Conservation (phyloP, 1,140 invertebrate genomes). For the Triops longicaudatus region DNA sequence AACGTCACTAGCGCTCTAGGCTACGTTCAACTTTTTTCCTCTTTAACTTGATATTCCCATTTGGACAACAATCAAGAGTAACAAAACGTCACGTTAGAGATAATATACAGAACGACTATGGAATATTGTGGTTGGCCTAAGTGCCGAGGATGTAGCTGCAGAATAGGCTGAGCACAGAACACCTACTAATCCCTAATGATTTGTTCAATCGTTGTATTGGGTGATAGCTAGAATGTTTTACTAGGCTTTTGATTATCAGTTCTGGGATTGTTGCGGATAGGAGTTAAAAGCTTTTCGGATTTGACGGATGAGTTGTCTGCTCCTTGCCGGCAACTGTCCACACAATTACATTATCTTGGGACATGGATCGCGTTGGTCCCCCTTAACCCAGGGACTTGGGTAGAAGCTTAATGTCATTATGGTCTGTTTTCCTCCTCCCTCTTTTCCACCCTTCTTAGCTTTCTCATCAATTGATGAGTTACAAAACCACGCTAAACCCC, state of each 20-base stretch:
- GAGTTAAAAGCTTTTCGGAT: background rate
- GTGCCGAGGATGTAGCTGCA: too few species aligned
- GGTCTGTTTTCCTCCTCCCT: background rate
- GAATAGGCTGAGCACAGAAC: too few species aligned
- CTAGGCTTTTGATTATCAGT: background rate
- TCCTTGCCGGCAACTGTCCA: background rate
- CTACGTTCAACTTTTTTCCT: background rate
- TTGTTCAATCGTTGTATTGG: background rate
- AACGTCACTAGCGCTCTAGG: background rate
- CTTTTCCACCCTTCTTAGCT: background rate
- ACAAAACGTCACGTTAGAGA: too few species aligned
- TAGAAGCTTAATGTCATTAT: slow-evolving; percentile 8
- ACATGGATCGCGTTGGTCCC: background rate
- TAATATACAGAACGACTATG: too few species aligned
- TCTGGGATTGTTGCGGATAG: slow-evolving; percentile 5
- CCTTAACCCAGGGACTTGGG: background rate
- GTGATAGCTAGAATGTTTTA: background rate
- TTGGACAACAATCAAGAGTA: too few species aligned
- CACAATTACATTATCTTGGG: background rate
- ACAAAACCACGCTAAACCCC: slow-evolving; percentile 3
- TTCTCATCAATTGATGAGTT: slow-evolving; percentile 1
- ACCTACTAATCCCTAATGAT: too few species aligned
- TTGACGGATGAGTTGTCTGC: slow-evolving; percentile 11
- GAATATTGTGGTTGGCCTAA: too few species aligned
- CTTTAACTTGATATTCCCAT: too few species aligned